Conservation (phyloP, 2,888 invertebrate species). For the Dendrolimus houi region DNA sequence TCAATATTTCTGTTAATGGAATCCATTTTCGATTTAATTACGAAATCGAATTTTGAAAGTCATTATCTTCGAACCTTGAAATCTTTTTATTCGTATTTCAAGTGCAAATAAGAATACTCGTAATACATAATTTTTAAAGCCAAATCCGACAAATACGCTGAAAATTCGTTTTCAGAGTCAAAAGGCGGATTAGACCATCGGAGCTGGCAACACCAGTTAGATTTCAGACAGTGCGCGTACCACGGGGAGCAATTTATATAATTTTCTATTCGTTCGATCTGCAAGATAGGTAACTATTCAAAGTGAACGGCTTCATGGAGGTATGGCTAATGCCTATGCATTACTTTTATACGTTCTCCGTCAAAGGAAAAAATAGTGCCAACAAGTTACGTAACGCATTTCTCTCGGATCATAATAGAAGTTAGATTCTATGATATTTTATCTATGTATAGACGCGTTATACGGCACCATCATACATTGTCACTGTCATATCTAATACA, state of each 20-base stretch:
- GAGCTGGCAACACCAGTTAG: neutral
- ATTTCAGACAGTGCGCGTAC: slow-evolving; percentile 23
- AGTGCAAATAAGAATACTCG: too few relatives aligned
- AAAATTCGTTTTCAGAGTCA: too few relatives aligned
- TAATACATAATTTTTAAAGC: too few relatives aligned
- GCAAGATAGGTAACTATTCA: slow-evolving; percentile 40
- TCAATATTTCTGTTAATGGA: too few relatives aligned
- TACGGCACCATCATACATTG: too few relatives aligned
- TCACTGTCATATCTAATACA: too few relatives aligned
- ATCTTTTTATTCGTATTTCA: too few relatives aligned
- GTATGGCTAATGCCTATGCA: slow-evolving; percentile 47
- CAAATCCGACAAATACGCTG: too few relatives aligned
- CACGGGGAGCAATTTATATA: slow-evolving; percentile 58
- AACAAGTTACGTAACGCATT: slow-evolving; percentile 30
- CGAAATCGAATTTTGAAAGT: too few relatives aligned
- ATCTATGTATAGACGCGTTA: too few relatives aligned
- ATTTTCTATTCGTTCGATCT: slow-evolving; percentile 55
- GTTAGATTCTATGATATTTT: neutral
- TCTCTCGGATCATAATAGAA: slow-evolving; percentile 12
- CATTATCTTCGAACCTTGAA: too few relatives aligned
- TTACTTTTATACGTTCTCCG: slow-evolving; percentile 43
- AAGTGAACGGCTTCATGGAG: slow-evolving; percentile 45
- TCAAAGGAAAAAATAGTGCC: slow-evolving; percentile 26
- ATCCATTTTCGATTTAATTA: too few relatives aligned
- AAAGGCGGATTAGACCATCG: neutral